Evolutionary conservation across 2,113 vertebrate genomes (phyloP), one percentile per base, ranked within the genome.

Genomic region (Dolichotis patagonum): DNA sequence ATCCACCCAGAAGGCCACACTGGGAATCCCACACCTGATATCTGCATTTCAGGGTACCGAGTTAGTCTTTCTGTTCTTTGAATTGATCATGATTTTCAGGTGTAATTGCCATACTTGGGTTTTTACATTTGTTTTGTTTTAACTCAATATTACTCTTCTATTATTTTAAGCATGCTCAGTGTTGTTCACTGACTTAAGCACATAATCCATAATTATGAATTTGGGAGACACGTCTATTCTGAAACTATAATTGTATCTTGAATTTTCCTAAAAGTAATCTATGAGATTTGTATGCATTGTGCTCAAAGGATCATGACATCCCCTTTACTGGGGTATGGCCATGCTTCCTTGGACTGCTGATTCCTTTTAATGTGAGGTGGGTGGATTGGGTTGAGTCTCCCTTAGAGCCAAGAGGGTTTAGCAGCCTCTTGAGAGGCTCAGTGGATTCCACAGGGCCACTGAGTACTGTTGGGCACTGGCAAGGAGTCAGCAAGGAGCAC

Each of bases 1-100:
- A 12, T 32, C 30, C 11, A 1, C 8, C 9, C 54, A 3, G 32
- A 69, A 24, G 58, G 2, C 0, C 22, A 30, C 16, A 7, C 35
- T 4, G 4, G 19, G 28, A 11, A 43, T 2, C 3, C 0, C 0
- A 13, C 4, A 0, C 5, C 62, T 13, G 16, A 5, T 13, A 32
- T 24, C 30, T 0, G 11, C n/a, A 7, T 11, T 30, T 43, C 17
- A 26, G 6, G 0, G 32, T 7, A 54, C 7, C 2, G 0, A n/a
- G 5, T 30, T 49, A 24, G 22, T 2, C 17, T 0, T 19, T 54
- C 28, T 11, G 8, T 26, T 46, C 19, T 63, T 41, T 24, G 20
- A 62, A 28, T 4, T 11, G 0, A 24, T 1, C 5, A 0, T 43
- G 28, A 49, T 4, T 60, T 60, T 54, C 54, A 19, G 7, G 52